phyloP scores from a whole-genome alignment of 1,140 invertebrate genomes.

The Aricia agestis region DNA sequence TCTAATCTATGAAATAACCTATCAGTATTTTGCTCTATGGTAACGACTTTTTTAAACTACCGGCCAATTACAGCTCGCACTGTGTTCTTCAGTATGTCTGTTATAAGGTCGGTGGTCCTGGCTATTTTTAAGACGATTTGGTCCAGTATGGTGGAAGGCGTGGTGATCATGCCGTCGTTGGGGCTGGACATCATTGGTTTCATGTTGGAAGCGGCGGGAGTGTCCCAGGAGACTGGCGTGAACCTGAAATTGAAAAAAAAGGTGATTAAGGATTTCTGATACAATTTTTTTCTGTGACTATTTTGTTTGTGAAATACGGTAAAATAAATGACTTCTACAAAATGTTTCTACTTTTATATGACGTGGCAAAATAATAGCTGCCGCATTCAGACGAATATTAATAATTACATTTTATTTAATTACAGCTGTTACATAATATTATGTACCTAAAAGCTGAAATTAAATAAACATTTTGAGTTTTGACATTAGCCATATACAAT shows the following conservation, averaged over 20 bases:
- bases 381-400: too few relatives aligned
- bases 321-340: too few relatives aligned
- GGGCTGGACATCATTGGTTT: slow-evolving; percentile 47
- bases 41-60: slow-evolving; percentile 16
- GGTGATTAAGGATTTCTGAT: too few relatives aligned
- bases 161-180: slow-evolving; percentile 45
- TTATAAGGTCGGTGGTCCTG: slow-evolving; percentile 69
- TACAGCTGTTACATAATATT: too few relatives aligned
- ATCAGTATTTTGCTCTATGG: slow-evolving; percentile 3
- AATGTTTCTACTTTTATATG: too few relatives aligned
- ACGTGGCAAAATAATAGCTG: too few relatives aligned
- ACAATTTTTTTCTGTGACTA: too few relatives aligned
- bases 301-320: too few relatives aligned
- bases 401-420: too few relatives aligned
- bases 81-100: slow-evolving; percentile 67
- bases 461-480: too few relatives aligned
- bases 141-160: slow-evolving; percentile 70
- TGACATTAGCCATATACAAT: too few relatives aligned
- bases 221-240: slow-evolving; percentile 46
- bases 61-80: slow-evolving; percentile 66
- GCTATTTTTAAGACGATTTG: slow-evolving; percentile 74
- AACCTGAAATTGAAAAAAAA: slow-evolving; percentile 48
- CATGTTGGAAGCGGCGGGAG: slow-evolving; percentile 35
- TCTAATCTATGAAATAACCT: neutral
- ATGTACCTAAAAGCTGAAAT: too few relatives aligned